Conservation (phyloP, 1,140 invertebrate genomes). For the Palaemon carinicauda region DNA sequence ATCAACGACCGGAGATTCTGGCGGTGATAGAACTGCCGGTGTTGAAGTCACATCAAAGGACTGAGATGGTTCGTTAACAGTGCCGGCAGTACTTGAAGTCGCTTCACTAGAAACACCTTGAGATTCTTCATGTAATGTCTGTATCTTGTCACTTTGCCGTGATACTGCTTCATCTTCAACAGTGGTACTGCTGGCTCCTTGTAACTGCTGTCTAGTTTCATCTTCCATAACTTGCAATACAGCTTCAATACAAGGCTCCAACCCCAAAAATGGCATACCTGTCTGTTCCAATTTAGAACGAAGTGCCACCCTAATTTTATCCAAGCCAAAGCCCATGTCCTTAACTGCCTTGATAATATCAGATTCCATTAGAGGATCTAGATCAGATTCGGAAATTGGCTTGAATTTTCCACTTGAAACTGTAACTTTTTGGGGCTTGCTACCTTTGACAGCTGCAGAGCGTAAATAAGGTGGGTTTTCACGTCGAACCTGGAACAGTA, state of each 20-base stretch:
- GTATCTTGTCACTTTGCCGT: slow-evolving; percentile 30
- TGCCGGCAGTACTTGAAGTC: neutral
- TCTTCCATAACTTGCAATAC: slow-evolving; percentile 49
- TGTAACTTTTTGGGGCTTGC: neutral
- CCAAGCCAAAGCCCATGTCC: slow-evolving; percentile 41
- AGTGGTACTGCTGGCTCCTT: neutral
- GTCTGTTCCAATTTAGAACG: slow-evolving; percentile 41
- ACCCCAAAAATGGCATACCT: slow-evolving; percentile 49
- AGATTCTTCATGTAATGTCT: neutral
- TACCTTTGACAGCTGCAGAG: neutral
- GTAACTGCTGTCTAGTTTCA: slow-evolving; percentile 14
- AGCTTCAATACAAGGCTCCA: slow-evolving; percentile 53
- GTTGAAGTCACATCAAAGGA: neutral
- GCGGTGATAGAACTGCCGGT: neutral
- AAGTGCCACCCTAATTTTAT: slow-evolving; percentile 40
- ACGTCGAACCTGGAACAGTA: slow-evolving; percentile 44
- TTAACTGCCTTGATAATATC: slow-evolving; percentile 44
- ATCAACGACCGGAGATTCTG: too few relatives aligned
- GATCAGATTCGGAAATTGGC: slow-evolving; percentile 14
- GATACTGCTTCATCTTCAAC: slow-evolving; percentile 32
- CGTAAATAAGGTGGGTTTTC: slow-evolving; percentile 48
- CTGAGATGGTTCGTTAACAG: neutral
- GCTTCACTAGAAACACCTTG: neutral
- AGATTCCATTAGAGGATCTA: slow-evolving; percentile 49
- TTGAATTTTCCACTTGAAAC: neutral